Evolutionary conservation across 2,888 invertebrate species (phyloP), one percentile per base, ranked within the genome.

Genomic region (Ormyrus nitidulus): DNA sequence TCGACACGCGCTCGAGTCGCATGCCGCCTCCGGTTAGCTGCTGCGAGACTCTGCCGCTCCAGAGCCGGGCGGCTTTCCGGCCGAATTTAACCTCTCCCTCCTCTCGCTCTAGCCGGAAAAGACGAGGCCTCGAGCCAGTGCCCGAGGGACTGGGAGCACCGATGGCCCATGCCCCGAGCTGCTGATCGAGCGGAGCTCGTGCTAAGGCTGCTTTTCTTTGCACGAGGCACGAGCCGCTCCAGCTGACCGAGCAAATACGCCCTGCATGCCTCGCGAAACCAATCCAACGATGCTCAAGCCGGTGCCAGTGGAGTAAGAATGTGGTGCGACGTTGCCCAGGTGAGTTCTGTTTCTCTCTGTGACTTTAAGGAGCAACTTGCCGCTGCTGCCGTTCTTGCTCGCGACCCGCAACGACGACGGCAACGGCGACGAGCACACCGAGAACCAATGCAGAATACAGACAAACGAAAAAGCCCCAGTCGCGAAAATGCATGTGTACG

Each of bases 261-360:
- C 19, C 19, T 87, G 88, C 86, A 89, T 89, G 90, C 85, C 86
- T 85, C 85, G 86, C 85, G 85, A 86, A 85, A 87, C 86, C 84
- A 69, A 56, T 86, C 86, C 89, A 89, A 89, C 13, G 88, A 90
- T 90, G 90, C 88, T 89, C 90, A 89, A 88, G 86, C 88, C 89
- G 85, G 86, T 86, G 90, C 88, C 87, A 88, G 90, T 88, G 86
- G 89, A 88, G 88, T 89, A 89, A 90, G 88, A 88, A 90, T 90
- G 90, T 90, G 90, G 90, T 90, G 88, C 89, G 90, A 90, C 89
- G 88, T 90, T 89, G 88, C 88, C 87, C 90, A 90, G 90, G 90
- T 90, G 89, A 90, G 89, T 89, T 66, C 71, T 56, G 3, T 49
- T 54, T 34, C 9, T 19, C 49, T 68, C 19, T 46, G 5, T 64